Base-by-base conservation (phyloP, 2,888 invertebrate genomes). In the Yponomeuta sedellus region DNA sequence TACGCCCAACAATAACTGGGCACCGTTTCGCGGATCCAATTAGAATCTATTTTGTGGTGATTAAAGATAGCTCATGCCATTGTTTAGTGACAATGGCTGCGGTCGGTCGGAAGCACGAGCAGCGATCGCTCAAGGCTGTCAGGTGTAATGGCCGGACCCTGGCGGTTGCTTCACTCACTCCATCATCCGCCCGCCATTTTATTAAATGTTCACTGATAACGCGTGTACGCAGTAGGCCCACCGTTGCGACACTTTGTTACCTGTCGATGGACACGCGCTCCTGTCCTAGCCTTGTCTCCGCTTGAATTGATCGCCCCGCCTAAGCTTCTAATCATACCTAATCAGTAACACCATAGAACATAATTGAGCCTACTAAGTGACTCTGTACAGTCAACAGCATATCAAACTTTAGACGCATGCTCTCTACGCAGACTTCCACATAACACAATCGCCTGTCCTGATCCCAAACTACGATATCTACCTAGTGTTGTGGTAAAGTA, bases 41-140 rank as follows among this genome's bases (percentile, higher is more conserved):
- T 91, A 90, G 84, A 86, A 79, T 80, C 78, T 77, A 81, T 87
- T 85, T 86, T 82, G 82, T 83, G 77, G 79, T 78, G 90, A 90
- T 90, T 82, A 78, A 77, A 90, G 90, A 91, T 90, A 90, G 78
- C 77, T 75, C 19, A 34, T 73, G 73, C 83, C 82, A 91, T 91
- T 91, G 90, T 91, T 86, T 84, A 75, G 82, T 80, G 81, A 85
- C 83, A 85, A 85, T 82, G 73, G 79, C 77, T 77, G 77, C 77
- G 77, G 79, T 79, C 80, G 83, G 79, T 79, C 80, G 83, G 84
- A 81, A 80, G 79, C 77, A n/a, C 57, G 34, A 39, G 68, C 73
- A 74, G 76, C 83, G 78, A 90, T 90, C 90, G 83, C 77, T 90
- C 90, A 90, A 78, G 71, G 75, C 85, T 89, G 90, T 88, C 90